Evolutionary conservation across 1,140 invertebrate species (phyloP).

Genomic region (Drosophila leontia): DNA sequence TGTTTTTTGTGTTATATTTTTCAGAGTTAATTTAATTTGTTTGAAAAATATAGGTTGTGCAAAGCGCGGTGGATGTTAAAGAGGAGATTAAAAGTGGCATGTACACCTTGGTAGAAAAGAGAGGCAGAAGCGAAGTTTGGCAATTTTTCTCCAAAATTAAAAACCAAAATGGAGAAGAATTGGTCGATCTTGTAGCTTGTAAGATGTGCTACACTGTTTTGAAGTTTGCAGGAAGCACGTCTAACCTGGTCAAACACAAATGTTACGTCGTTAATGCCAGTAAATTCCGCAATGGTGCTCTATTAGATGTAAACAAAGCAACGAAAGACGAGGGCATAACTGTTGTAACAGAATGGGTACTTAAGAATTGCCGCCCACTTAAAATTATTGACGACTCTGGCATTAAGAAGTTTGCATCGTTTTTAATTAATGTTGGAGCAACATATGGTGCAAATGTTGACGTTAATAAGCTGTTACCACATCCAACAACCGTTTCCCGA

Average conservation of each 20-base stretch:
- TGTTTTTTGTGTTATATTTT: conserved; percentile 6
- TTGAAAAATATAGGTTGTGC: conserved; percentile 1
- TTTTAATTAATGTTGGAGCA: conserved; percentile 1
- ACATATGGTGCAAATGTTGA: too few species aligned
- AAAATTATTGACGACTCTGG: not conserved
- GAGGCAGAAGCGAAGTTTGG: conserved; percentile 4
- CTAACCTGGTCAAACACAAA: not conserved
- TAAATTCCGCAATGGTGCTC: conserved; percentile 1
- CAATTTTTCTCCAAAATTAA: conserved; percentile 13
- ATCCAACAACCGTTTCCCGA: too few species aligned
- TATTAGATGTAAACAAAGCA: not conserved
- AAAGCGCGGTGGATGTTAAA: not conserved
- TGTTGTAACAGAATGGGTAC: conserved; percentile 5
- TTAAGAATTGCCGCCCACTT: not conserved
- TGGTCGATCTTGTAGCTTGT: conserved; percentile 1
- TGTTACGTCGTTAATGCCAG: not conserved
- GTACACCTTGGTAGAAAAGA: conserved; percentile 9
- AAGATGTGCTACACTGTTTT: not conserved
- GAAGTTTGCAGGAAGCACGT: conserved; percentile 1
- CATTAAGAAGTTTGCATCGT: not conserved
- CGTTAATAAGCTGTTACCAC: too few species aligned
- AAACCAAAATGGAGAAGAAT: conserved; percentile 12
- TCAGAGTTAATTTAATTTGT: conserved; percentile 5
- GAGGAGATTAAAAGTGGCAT: conserved; percentile 5
- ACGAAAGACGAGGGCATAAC: not conserved